Conservation (phyloP, 2,113 vertebrate genomes). For the Cromileptes altivelis region DNA sequence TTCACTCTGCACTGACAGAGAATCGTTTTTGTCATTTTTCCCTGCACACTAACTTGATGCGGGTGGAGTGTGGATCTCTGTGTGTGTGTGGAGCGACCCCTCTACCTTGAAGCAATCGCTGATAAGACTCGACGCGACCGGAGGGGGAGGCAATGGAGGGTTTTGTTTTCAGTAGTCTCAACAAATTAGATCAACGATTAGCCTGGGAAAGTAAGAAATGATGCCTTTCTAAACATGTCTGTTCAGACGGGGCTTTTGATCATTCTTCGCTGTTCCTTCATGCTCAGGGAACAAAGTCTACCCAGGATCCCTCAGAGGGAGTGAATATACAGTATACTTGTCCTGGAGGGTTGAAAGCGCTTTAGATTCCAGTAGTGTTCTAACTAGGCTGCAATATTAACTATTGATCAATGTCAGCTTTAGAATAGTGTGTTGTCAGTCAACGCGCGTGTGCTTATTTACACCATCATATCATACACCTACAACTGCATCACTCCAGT, state of each 20-base stretch:
- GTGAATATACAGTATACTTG: constrained; percentile 26
- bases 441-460: constrained; percentile 47
- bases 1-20: constrained; percentile 28
- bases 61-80: not conserved
- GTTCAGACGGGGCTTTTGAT: constrained; percentile 17
- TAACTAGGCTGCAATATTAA: constrained; percentile 25
- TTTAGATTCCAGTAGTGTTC: constrained; percentile 44
- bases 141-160: constrained; percentile 1
- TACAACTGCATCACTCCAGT: constrained; percentile 15
- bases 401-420: constrained; percentile 40
- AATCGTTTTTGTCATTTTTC: constrained; percentile 49
- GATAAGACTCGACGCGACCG: constrained; percentile 41
- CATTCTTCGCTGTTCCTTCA: constrained; percentile 42
- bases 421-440: constrained; percentile 50
- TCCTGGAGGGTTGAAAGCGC: constrained; percentile 35
- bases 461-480: constrained; percentile 47
- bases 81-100: constrained; percentile 14
- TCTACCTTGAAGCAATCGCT: constrained; percentile 29
- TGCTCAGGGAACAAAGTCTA: constrained; percentile 52
- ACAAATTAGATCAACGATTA: constrained; percentile 42
- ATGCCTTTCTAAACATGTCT: constrained; percentile 26
- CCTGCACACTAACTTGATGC: not conserved
- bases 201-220: constrained; percentile 28
- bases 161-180: constrained; percentile 42
- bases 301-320: constrained; percentile 46